Conservation (phyloP, 2,113 vertebrate genomes). For the Muntiacus muntjak region DNA sequence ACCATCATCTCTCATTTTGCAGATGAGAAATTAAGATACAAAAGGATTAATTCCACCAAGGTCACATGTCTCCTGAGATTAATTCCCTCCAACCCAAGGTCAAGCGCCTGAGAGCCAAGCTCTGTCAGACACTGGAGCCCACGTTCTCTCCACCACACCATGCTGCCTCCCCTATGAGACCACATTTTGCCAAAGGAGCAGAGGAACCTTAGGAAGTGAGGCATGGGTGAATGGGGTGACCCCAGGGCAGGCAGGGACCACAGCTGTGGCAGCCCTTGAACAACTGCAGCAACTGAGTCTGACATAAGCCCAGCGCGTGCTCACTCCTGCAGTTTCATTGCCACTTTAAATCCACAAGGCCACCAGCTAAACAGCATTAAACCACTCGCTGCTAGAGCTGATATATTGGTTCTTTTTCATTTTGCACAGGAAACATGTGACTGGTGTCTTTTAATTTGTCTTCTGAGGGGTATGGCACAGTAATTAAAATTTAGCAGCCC, state of each 20-base stretch:
- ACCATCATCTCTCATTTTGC: no score
- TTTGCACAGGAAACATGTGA: conserved; percentile 40
- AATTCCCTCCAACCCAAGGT: not conserved
- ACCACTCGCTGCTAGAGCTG: conserved; percentile 33
- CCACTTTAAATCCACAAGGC: conserved; percentile 41
- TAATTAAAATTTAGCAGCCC: conserved; percentile 28
- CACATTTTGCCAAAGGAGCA: not conserved
- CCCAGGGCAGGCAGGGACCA: not conserved
- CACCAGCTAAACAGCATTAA: conserved; percentile 35
- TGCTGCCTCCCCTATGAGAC: not conserved
- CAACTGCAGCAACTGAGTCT: not conserved
- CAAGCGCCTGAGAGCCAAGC: not conserved
- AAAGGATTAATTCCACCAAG: not conserved
- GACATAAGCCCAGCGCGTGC: not conserved
- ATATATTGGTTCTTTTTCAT: conserved; percentile 57
- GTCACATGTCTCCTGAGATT: not conserved
- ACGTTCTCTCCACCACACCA: not conserved
- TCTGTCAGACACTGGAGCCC: not conserved
- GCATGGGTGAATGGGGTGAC: not conserved
- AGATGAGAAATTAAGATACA: not conserved
- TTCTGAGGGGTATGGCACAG: not conserved
- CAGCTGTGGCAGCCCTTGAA: not conserved
- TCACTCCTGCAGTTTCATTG: conserved; percentile 35
- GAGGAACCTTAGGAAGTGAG: not conserved
- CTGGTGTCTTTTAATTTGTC: conserved; percentile 30